A percentile compares a stretch with the other conserved stretches of the same genome.
These are phyloP conservation scores for Chamaetylas fuelleborni DNA, from an alignment of 2,113 vertebrate genomes.

Conservation along the genomic window DNA sequence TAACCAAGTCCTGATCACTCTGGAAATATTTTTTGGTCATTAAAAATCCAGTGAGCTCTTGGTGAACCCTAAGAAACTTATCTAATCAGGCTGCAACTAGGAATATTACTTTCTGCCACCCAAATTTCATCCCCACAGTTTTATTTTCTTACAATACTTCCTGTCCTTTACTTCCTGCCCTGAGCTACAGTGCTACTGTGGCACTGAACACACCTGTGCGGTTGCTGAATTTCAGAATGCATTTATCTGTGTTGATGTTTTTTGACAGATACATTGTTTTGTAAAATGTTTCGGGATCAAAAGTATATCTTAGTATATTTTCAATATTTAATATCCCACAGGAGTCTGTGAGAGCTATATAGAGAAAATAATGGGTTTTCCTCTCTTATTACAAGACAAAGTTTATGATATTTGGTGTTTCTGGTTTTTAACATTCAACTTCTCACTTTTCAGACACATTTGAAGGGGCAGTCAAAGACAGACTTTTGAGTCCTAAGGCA, in stretches of 20 bases:
- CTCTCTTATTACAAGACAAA: background rate
- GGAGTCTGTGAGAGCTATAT: background rate
- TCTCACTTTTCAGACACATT: background rate
- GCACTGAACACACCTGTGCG: background rate
- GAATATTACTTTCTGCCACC: background rate
- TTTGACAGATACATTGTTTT: background rate
- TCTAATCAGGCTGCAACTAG: background rate
- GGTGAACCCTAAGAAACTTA: background rate
- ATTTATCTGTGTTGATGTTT: background rate
- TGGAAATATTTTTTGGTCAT: background rate
- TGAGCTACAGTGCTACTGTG: background rate
- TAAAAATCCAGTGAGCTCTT: background rate
- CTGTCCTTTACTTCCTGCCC: background rate
- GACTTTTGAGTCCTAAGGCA: background rate
- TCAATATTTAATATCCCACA: background rate
- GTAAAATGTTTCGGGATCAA: background rate
- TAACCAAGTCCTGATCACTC: background rate
- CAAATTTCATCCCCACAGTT: background rate
- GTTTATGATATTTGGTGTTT: background rate
- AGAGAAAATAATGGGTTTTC: background rate
- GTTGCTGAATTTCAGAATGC: background rate
- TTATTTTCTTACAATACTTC: background rate
- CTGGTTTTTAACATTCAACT: background rate
- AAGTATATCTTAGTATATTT: background rate
- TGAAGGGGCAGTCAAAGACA: background rate